A percentile compares a stretch with the other conserved stretches of the same genome.
These are phyloP conservation scores for Drosophila demipolita DNA, from an alignment of 2,888 invertebrate genomes.

Conservation along the genomic window DNA sequence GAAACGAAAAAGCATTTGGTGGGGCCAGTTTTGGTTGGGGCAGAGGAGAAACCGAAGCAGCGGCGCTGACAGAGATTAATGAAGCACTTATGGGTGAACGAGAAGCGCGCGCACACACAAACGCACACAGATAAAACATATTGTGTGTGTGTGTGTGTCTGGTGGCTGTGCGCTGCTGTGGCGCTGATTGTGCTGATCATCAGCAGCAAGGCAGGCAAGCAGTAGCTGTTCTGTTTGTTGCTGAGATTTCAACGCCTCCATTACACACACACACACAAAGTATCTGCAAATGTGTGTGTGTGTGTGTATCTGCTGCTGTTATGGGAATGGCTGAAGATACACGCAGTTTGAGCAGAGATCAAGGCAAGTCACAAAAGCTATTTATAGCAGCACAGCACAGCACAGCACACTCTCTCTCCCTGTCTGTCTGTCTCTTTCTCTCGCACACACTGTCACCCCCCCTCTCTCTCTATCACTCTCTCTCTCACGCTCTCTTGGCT, in stretches of 20 bases:
- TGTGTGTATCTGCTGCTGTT: conserved; percentile 34
- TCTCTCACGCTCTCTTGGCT: too few relatives aligned
- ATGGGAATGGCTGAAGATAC: conserved; percentile 53
- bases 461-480: neutral
- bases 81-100: conserved; percentile 80
- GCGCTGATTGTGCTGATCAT: conserved; percentile 40
- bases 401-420: conserved; percentile 35
- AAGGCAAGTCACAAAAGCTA: conserved; percentile 52
- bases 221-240: conserved; percentile 38
- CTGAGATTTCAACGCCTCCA: conserved; percentile 73
- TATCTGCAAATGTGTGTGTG: conserved; percentile 18
- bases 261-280: conserved; percentile 7
- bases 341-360: conserved; percentile 55
- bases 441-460: conserved; percentile 27
- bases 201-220: conserved; percentile 17
- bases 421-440: conserved; percentile 1
- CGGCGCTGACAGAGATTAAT: conserved; percentile 78
- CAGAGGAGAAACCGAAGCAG: conserved; percentile 9
- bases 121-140: conserved; percentile 25
- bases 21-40: neutral
- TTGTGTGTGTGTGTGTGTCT: conserved; percentile 36
- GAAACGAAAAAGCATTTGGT: conserved; percentile 55
- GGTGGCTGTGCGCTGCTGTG: conserved; percentile 49
- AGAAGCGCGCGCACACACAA: conserved; percentile 41
- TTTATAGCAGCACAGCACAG: conserved; percentile 56